These are phyloP conservation scores for Oceanodroma leucorhoa DNA, from an alignment of 2,797 vertebrate species.

Conservation along the genomic window DNA sequence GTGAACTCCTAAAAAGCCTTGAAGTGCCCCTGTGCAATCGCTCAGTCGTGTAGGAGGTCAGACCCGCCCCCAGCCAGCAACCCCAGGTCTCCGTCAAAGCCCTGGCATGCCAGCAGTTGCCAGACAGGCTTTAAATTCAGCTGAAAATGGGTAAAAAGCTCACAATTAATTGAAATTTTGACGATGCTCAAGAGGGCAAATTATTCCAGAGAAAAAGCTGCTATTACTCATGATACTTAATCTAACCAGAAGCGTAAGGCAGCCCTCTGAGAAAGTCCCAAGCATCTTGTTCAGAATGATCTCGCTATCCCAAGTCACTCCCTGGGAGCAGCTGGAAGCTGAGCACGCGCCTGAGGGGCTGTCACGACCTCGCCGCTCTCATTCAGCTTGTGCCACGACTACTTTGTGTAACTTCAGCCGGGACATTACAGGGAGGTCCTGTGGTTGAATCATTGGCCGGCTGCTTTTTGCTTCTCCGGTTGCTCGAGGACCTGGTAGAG, in stretches of 20 bases:
- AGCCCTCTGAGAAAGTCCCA: background rate
- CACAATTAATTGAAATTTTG: background rate
- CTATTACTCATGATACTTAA: background rate
- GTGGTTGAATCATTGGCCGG: fast-evolving
- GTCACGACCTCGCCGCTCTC: background rate
- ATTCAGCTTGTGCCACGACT: background rate
- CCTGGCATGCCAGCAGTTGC: background rate
- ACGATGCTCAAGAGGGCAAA: background rate
- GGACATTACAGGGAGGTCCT: background rate
- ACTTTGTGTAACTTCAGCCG: background rate
- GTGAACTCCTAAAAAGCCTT: background rate
- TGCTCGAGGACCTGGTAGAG: background rate
- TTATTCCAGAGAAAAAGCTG: background rate
- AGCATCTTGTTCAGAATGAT: background rate
- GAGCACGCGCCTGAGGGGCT: background rate
- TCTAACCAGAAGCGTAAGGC: background rate
- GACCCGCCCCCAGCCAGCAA: background rate
- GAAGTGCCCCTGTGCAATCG: background rate
- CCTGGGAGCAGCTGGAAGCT: background rate
- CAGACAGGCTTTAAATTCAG: background rate
- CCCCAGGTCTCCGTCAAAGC: background rate
- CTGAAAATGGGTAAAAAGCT: background rate
- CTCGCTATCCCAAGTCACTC: background rate
- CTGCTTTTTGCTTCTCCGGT: background rate
- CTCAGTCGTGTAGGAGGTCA: background rate